Evolutionary conservation across 2,888 invertebrate species (phyloP).

Genomic region (Eupithecia insigniata): DNA sequence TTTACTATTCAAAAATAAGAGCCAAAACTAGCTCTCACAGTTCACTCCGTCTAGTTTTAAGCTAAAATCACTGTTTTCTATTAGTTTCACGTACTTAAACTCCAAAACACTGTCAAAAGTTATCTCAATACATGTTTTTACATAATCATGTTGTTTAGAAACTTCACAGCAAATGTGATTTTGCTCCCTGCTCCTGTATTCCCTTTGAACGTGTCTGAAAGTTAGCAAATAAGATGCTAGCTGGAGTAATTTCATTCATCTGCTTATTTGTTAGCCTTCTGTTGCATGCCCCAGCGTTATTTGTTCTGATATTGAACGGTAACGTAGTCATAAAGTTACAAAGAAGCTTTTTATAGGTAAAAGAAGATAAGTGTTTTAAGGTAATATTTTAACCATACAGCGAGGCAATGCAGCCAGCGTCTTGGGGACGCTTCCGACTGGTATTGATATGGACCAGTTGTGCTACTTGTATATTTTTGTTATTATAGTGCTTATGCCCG

Average conservation of each 20-base stretch:
- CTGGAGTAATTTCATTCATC: slow-evolving; percentile 13
- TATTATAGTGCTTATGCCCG: no score
- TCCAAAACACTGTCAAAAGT: slow-evolving; percentile 22
- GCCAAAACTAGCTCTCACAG: not conserved
- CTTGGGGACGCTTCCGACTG: no score
- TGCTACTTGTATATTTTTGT: no score
- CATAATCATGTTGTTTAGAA: slow-evolving; percentile 33
- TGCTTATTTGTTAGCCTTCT: not conserved
- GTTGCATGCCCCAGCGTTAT: not conserved
- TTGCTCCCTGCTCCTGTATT: slow-evolving; percentile 20
- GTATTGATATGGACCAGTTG: no score
- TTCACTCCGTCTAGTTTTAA: not conserved
- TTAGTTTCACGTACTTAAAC: not conserved
- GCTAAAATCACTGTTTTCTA: not conserved
- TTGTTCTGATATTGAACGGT: not conserved
- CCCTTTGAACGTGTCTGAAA: slow-evolving; percentile 31
- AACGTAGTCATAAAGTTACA: not conserved
- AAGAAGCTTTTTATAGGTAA: not conserved
- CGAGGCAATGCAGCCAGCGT: no score
- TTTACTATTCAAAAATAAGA: not conserved
- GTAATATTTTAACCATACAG: not conserved
- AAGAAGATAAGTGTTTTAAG: not conserved
- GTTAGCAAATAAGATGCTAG: slow-evolving; percentile 18
- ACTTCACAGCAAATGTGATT: slow-evolving; percentile 36
- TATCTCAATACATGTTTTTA: slow-evolving; percentile 21